A percentile compares a stretch with the other conserved stretches of the same genome.
These are phyloP conservation scores for Macrosiphum euphorbiae DNA, from an alignment of 2,888 invertebrate genomes.

Conservation along the genomic window DNA sequence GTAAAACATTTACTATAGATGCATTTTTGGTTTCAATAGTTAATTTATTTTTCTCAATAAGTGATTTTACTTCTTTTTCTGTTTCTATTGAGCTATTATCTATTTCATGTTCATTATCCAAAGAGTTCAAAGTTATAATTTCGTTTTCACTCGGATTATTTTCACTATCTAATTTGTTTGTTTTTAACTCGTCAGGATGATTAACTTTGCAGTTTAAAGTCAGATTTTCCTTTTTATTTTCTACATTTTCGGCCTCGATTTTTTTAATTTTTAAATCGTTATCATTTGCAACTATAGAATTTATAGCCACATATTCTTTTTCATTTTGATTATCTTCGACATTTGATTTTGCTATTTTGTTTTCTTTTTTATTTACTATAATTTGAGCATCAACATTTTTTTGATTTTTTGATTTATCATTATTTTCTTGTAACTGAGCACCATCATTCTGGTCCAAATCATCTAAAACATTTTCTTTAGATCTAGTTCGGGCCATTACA, in stretches of 20 bases:
- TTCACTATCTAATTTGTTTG: background rate
- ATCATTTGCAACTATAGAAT: background rate
- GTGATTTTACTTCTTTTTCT: constrained; percentile 32
- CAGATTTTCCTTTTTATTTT: background rate
- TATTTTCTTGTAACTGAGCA: constrained; percentile 8
- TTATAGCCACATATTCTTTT: background rate
- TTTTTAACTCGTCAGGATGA: constrained; percentile 1
- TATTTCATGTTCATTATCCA: constrained; percentile 21
- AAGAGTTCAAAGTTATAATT: background rate
- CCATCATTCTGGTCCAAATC: constrained; percentile 32
- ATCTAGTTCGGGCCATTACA: constrained; percentile 61
- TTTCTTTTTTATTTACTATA: background rate
- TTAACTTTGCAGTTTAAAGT: background rate
- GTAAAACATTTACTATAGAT: constrained; percentile 67
- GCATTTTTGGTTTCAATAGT: constrained; percentile 61
- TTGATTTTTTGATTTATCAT: constrained; percentile 20
- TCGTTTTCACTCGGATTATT: constrained; percentile 27
- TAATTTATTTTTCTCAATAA: constrained; percentile 43
- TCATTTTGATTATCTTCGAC: constrained; percentile 24
- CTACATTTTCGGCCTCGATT: background rate
- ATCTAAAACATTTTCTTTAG: constrained; percentile 58
- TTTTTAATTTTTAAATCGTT: background rate
- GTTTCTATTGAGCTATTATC: constrained; percentile 3
- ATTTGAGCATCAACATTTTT: constrained; percentile 32
- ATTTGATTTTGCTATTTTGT: constrained; percentile 30